Conservation (phyloP, 2,797 vertebrate genomes). For the Garrulus glandarius region DNA sequence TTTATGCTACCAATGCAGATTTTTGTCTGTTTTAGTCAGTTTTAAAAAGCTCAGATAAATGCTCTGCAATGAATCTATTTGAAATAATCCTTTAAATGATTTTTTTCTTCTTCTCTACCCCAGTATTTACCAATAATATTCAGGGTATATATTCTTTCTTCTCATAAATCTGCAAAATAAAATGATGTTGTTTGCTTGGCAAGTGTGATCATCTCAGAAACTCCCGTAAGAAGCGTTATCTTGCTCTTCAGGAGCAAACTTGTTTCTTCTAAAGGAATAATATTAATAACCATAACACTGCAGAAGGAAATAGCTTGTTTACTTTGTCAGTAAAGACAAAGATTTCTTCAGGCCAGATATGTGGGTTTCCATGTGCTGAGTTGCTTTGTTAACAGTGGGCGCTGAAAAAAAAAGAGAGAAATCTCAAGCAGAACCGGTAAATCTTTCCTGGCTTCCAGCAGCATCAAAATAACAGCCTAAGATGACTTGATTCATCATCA, state of each 20-base stretch:
- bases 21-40: not conserved
- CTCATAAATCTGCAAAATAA: not conserved
- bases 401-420: not conserved
- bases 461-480: not conserved
- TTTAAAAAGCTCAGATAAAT: not conserved
- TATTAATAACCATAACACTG: not conserved
- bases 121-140: not conserved
- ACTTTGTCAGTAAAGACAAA: not conserved
- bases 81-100: not conserved
- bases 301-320: not conserved
- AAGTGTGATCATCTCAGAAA: not conserved
- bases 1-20: not conserved
- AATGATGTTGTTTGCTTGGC: rapidly evolving
- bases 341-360: not conserved
- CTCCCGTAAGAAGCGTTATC: not conserved
- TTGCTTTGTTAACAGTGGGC: not conserved
- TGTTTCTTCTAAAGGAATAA: not conserved
- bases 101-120: not conserved
- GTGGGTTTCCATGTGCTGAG: not conserved
- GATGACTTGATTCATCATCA: not conserved
- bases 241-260: not conserved
- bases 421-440: not conserved
- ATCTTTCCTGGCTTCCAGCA: not conserved
- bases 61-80: not conserved
- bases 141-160: not conserved